Base-by-base conservation (phyloP, 2,888 invertebrate species). In the Catocala sponsa region DNA sequence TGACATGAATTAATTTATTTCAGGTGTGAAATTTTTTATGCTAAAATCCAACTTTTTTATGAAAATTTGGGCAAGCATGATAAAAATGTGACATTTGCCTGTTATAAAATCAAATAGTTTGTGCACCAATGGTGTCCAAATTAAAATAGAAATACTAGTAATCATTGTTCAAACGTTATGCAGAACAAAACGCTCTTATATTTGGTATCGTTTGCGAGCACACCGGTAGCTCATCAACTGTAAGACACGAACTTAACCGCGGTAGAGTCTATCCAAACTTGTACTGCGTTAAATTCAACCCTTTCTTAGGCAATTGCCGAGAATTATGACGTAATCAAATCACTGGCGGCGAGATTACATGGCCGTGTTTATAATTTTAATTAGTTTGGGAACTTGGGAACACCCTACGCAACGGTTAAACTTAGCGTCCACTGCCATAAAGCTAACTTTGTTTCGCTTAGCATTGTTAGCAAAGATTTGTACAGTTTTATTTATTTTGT, bases 331-430 rank as follows among this genome's bases (percentile, higher is more conserved):
- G 72, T 71, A 63, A 69, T 71, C 72, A 78, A 78, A 77, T 71
- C 78, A 69, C 66, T 63, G 73, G 59, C 58, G 65, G 50, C 68
- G 69, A 76, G 74, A 81, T 83, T 79, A 79, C 77, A 72, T 66
- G 66, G 68, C 71, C 74, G 78, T 78, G 80, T 83, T 85, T 83
- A 84, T 82, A 83, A 83, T 83, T 84, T 82, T 81, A 85, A 85
- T 85, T 81, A 83, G 76, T 79, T 78, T 71, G 63, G 58, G 64
- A 80, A 81, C 70, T 78, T 56, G 55, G 48, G 57, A 58, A 46
- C 54, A 13, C 33, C 12, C 25, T 12, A 10, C 25, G 48, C 43
- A n/a, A 32, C 44, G 50, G 4, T 50, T 44, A 48, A n/a, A 42
- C 15, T 0, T 59, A 41, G 5, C 48, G 32, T 48, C 58, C 59